A percentile compares a stretch with the other conserved stretches of the same genome.
Conservation (phyloP, 2,113 vertebrate genomes). For the Atlantisia rogersi region DNA sequence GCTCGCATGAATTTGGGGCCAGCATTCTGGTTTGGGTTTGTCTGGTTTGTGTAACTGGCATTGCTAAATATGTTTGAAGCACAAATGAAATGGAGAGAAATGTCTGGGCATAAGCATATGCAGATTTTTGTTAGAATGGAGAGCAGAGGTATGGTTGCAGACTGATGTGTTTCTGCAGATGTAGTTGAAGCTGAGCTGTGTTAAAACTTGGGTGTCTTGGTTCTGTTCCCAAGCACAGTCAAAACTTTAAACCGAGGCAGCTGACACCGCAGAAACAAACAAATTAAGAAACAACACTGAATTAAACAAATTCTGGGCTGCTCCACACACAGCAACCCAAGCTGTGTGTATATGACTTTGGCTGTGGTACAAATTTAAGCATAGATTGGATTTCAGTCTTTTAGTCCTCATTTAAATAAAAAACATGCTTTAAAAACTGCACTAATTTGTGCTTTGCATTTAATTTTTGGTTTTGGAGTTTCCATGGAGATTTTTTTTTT, state of each 20-base stretch:
- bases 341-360: not conserved
- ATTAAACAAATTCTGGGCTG: not conserved
- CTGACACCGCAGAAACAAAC: not conserved
- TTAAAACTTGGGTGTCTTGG: not conserved
- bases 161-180: not conserved
- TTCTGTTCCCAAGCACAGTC: not conserved
- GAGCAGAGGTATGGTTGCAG: not conserved
- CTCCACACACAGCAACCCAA: not conserved
- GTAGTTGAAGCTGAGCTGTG: not conserved
- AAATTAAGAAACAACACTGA: slow-evolving; percentile 9
- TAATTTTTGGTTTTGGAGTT: not conserved
- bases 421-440: not conserved
- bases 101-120: not conserved
- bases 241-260: not conserved
- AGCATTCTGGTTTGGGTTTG: not conserved
- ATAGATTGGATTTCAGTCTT: not conserved
- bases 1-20: not conserved
- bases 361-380: not conserved
- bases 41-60: not conserved
- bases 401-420: not conserved
- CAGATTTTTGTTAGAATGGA: not conserved
- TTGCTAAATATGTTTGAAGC: not conserved
- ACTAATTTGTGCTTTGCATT: not conserved
- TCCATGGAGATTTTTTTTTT: not conserved
- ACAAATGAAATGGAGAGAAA: not conserved